Evolutionary conservation across 1,140 invertebrate genomes (phyloP), one percentile per base, ranked within the genome.

Genomic region (Adelges cooleyi): DNA sequence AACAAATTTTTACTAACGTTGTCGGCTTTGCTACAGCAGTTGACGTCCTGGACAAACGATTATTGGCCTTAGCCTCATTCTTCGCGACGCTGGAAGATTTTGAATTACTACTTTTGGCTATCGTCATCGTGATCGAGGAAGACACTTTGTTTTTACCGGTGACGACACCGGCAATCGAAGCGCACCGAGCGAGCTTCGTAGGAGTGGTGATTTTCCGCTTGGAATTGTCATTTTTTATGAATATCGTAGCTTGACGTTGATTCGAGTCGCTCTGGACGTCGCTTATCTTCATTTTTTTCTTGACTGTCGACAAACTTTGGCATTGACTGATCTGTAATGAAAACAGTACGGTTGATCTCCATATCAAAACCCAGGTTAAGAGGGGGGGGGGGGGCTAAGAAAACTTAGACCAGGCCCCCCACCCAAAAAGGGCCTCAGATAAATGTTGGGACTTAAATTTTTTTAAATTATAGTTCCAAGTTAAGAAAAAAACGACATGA

Each of bases 201-300:
- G 53, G 29, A 10, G 17, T 18, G 8, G 25, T 9, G 20, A n/a
- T 46, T 13, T 33, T 48, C 3, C 17, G n/a, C 13, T 46, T 59
- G 3, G n/a, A 11, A 29, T 59, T 38, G 1, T 59, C 56, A 2
- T 1, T 62, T 29, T 62, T 62, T 20, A 25, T 18, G 3, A 6
- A 33, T 11, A 33, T 33, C 11, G 29, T 6, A 6, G 11, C 11
- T 33, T 33, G 29, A 33, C 11, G 29, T 33, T 33, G 11, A 33
- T 33, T 33, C 29, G 11, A 33, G 29, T 46, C 40, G 29, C 9
- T 46, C 17, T 38, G 13, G 36, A 18, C 11, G 8, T 15, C 22
- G 3, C 27, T 46, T 33, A 17, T 46, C 10, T 59, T 59, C 15
- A 59, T 27, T 59, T 59, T 46, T 17, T 15, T 59, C 44, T 59